Percentiles rank a stretch among this genome's conserved stretches.
Evolutionary conservation across 2,113 vertebrate species (phyloP).

Genomic region (Solea senegalensis): DNA sequence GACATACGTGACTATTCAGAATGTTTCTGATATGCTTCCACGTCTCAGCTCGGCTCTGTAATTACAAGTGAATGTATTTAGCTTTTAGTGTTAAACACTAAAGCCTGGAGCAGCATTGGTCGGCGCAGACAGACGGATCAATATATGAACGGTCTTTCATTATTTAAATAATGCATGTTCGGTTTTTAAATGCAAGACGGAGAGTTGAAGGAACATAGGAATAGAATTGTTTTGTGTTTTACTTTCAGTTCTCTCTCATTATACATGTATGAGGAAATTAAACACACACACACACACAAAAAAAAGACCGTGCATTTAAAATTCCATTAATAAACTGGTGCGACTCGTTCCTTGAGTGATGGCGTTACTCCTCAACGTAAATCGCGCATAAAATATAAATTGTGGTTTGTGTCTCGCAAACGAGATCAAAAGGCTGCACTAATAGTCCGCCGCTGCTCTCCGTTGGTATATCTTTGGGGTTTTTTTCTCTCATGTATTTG

Average conservation of each 20-base stretch:
- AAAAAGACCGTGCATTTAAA: constrained; percentile 49
- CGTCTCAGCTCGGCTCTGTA: constrained; percentile 42
- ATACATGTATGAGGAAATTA: constrained; percentile 51
- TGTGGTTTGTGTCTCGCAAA: constrained; percentile 15
- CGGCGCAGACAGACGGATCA: constrained; percentile 76
- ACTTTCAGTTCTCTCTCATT: constrained; percentile 50
- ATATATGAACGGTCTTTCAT: constrained; percentile 76
- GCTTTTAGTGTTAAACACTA: constrained; percentile 50
- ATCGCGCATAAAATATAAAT: constrained; percentile 31
- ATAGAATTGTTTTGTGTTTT: constrained; percentile 41
- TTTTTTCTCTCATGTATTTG: constrained; percentile 33
- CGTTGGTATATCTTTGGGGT: constrained; percentile 19
- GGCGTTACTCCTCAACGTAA: constrained; percentile 26
- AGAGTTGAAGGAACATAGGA: constrained; percentile 40
- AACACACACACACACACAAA: constrained; percentile 42
- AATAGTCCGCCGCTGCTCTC: background rate
- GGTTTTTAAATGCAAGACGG: constrained; percentile 51
- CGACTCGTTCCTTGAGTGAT: constrained; percentile 7
- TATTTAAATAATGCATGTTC: constrained; percentile 73
- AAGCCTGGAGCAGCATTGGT: constrained; percentile 59
- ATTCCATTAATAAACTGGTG: constrained; percentile 42
- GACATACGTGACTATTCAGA: constrained; percentile 18
- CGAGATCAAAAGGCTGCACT: constrained; percentile 35
- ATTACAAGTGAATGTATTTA: constrained; percentile 69
- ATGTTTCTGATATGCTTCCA: constrained; percentile 2